Conservation (phyloP, 2,797 vertebrate species). For the Mormyrops attenuatus region DNA sequence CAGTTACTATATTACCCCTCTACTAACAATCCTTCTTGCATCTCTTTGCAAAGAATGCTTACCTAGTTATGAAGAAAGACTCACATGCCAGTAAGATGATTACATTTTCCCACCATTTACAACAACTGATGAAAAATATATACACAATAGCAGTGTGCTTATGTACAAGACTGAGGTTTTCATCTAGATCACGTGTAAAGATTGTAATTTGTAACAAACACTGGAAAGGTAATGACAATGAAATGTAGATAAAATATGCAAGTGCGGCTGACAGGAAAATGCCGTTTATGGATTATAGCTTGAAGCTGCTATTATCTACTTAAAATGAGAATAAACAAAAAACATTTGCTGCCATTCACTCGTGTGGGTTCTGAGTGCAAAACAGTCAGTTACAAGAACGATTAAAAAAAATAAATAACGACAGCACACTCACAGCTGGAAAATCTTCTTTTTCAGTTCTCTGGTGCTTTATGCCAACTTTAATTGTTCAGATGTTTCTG, state of each 20-base stretch:
- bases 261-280: background rate
- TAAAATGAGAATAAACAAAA: background rate
- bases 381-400: background rate
- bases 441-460: background rate
- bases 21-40: background rate
- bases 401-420: background rate
- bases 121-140: background rate
- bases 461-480: background rate
- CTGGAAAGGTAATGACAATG: background rate
- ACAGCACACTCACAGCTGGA: background rate
- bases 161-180: background rate
- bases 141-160: background rate
- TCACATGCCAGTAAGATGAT: background rate
- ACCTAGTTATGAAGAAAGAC: background rate
- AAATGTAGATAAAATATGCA: background rate
- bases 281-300: background rate
- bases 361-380: background rate
- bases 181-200: background rate
- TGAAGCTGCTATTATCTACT: background rate
- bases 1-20: background rate
- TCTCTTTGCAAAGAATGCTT: background rate
- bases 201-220: background rate
- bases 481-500: background rate
- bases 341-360: background rate
- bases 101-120: background rate